Conservation (phyloP, 2,113 vertebrate genomes). For the Physeter macrocephalus region DNA sequence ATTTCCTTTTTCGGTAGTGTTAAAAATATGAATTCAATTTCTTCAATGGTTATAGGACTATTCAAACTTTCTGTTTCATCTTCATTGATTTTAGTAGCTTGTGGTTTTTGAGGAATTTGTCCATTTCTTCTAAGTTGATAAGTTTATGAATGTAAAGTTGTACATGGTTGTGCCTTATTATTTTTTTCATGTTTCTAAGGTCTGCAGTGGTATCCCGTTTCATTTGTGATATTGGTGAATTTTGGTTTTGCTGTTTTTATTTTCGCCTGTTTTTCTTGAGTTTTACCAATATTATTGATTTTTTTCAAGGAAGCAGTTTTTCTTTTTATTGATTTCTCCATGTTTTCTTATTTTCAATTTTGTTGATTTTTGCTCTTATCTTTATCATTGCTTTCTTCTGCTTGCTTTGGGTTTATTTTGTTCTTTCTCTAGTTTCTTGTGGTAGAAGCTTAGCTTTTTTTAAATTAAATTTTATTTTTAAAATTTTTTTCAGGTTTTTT, state of each 20-base stretch:
- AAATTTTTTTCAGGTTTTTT: too few relatives aligned
- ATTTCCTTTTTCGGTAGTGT: not conserved
- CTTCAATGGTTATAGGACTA: not conserved
- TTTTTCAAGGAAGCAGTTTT: not conserved
- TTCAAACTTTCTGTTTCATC: not conserved
- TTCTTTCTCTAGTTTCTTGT: not conserved
- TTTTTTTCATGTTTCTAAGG: not conserved
- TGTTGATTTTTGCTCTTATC: not conserved
- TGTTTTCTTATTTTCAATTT: not conserved
- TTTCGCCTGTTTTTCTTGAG: not conserved
- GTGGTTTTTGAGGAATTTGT: not conserved
- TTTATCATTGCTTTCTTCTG: not conserved
- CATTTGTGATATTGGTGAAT: not conserved
- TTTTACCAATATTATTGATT: not conserved
- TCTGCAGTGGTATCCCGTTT: not conserved
- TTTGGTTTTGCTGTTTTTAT: not conserved
- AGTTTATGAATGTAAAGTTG: not conserved
- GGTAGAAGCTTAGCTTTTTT: not conserved
- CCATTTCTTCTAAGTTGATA: not conserved
- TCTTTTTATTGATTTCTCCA: not conserved
- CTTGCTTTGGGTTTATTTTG: not conserved
- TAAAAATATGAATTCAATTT: not conserved
- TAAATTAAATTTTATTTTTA: too few relatives aligned
- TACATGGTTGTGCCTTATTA: not conserved
- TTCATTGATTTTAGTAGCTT: not conserved